Evolutionary conservation across 2,113 vertebrate species (phyloP).

Genomic region (Thalassoma bifasciatum): DNA sequence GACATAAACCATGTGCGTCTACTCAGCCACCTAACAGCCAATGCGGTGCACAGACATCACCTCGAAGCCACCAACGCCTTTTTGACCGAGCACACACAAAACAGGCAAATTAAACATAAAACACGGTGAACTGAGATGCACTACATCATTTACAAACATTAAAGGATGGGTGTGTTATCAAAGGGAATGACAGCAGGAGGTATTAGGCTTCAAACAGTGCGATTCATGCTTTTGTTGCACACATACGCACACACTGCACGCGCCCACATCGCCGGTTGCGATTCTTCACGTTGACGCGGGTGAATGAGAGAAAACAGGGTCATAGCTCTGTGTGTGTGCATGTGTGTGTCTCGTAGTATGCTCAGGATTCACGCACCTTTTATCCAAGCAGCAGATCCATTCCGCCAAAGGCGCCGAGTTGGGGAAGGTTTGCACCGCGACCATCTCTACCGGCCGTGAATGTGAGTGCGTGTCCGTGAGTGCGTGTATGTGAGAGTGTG

Average conservation of each 20-base stretch:
- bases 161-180: rapidly evolving
- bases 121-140: neutral
- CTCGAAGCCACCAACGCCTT: constrained; percentile 75
- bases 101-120: neutral
- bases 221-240: constrained; percentile 12
- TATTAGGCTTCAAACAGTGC: constrained; percentile 14
- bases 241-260: constrained; percentile 31
- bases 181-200: neutral
- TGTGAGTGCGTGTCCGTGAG: constrained; percentile 13
- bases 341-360: constrained; percentile 4
- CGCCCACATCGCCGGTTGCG: constrained; percentile 62
- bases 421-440: constrained; percentile 89
- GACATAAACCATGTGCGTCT: constrained; percentile 64
- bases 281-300: constrained; percentile 60
- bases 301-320: constrained; percentile 56
- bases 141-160: constrained; percentile 2
- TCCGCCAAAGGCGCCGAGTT: constrained; percentile 88
- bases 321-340: neutral
- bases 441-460: constrained; percentile 86
- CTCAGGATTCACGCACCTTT: constrained; percentile 87
- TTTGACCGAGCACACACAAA: constrained; percentile 33
- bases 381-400: constrained; percentile 97
- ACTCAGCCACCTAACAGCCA: constrained; percentile 30
- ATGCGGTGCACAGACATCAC: constrained; percentile 62
- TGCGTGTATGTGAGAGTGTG: constrained; percentile 19